Evolutionary conservation across 2,797 vertebrate genomes (phyloP), one percentile per base, ranked within the genome.

Genomic region (Alcedo atthis): DNA sequence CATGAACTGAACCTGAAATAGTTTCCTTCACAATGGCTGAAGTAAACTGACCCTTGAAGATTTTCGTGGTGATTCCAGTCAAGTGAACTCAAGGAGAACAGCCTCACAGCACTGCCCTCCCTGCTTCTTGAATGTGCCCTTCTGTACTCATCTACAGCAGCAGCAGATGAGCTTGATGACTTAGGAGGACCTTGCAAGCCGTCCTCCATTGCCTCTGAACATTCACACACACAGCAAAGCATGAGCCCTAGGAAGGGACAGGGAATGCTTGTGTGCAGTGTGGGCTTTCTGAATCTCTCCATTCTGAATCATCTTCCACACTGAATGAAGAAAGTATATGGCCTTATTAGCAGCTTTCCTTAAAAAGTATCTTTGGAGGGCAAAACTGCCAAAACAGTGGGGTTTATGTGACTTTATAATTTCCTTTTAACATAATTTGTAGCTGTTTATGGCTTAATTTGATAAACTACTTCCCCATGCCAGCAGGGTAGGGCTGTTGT

Each of bases 11-110:
- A 71, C 82, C 80, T 83, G 54, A 79, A 85, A 59, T 9, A 5
- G 40, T 81, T 95, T 73, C 62, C 51, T 85, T 85, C 1, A 1
- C 69, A 49, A 1, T 33, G 43, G 79, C 43, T 88, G 81, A 88
- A 74, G 48, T 53, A 67, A 93, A 93, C 64, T 61, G 85, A 76
- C 82, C 80, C 80, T 58, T 53, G 87, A 83, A 81, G 87, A 48
- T 83, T 77, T 83, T 40, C 66, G 35, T 71, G 67, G 51, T 58
- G 68, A 74, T 74, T 92, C 58, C 79, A 82, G 78, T n/a, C 42
- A 45, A 87, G 55, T 57, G 51, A 92, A 81, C 73, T 48, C 0
- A 0, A 78, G 57, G 12, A 28, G 63, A 91, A 55, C 15, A 70
- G 21, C 35, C 61, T 80, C 64, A 19, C 37, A 55, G 61, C 37